A percentile compares a stretch with the other conserved stretches of the same genome.
These are phyloP conservation scores for Scopus umbretta DNA, from an alignment of 2,113 vertebrate genomes.

Conservation along the genomic window DNA sequence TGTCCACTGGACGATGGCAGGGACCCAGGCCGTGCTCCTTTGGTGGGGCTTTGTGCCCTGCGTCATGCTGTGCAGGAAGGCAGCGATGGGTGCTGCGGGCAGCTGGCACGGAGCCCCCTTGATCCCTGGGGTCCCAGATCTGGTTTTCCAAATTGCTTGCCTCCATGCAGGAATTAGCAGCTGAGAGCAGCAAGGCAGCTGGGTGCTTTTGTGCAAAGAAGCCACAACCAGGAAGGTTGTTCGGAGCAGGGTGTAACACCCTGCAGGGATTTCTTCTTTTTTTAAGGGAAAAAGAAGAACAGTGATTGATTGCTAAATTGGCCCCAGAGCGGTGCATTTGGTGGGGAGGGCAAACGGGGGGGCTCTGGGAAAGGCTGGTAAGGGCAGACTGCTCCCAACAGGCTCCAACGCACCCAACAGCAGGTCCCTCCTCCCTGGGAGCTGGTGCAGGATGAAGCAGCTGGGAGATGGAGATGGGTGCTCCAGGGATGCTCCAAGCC, in stretches of 20 bases:
- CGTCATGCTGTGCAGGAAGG: background rate
- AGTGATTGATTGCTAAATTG: background rate
- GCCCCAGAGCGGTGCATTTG: rapidly evolving
- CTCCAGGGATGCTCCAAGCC: background rate
- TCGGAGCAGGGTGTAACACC: background rate
- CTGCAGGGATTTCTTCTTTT: background rate
- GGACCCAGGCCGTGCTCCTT: rapidly evolving
- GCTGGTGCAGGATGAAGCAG: background rate
- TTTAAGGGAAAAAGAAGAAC: background rate
- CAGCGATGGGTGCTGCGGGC: background rate
- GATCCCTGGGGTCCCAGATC: background rate
- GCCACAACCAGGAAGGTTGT: background rate
- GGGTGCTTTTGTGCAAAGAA: background rate
- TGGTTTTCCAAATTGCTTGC: background rate
- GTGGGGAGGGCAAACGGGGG: background rate
- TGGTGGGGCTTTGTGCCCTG: background rate
- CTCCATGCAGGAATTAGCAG: background rate
- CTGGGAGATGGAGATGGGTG: background rate
- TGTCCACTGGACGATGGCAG: background rate
- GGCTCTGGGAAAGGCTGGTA: background rate
- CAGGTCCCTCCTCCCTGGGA: background rate
- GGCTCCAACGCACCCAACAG: background rate
- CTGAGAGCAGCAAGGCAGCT: background rate
- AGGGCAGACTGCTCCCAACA: background rate
- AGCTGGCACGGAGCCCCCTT: background rate